These are phyloP conservation scores for Cryptocheilus praepositus DNA, from an alignment of 2,888 invertebrate genomes.

Conservation along the genomic window DNA sequence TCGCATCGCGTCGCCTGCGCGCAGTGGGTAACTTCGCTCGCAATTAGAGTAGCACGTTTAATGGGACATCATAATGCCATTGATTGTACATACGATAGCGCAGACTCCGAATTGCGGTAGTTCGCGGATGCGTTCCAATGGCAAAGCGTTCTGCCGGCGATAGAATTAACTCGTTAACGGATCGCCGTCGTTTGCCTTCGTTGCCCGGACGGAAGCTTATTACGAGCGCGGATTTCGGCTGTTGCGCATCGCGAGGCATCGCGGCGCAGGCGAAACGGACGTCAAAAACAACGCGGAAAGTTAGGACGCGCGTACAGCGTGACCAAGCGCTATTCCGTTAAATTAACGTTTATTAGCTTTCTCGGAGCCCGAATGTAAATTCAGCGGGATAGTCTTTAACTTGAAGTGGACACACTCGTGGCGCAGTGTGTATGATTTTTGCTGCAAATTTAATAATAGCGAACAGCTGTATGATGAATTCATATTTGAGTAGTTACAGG, in stretches of 20 bases:
- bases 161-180: constrained; percentile 32
- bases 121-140: neutral
- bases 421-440: too few relatives aligned
- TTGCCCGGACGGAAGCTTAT: constrained; percentile 34
- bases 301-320: constrained; percentile 31
- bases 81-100: neutral
- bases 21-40: neutral
- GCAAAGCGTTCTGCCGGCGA: neutral
- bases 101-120: constrained; percentile 19
- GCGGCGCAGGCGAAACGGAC: too few relatives aligned
- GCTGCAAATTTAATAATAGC: too few relatives aligned
- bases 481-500: too few relatives aligned
- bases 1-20: neutral
- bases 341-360: constrained; percentile 67
- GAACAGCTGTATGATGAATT: too few relatives aligned
- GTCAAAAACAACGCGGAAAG: constrained; percentile 34
- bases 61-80: too few relatives aligned
- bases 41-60: neutral
- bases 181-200: constrained; percentile 26
- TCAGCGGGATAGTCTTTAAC: constrained; percentile 47
- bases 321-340: constrained; percentile 49
- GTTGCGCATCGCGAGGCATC: constrained; percentile 28
- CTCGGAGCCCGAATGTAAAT: constrained; percentile 52
- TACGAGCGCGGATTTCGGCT: constrained; percentile 35
- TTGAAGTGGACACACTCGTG: too few relatives aligned